Percentiles rank a stretch among this genome's conserved stretches.
phyloP scores from a whole-genome alignment of 2,113 vertebrate genomes.

The Emydura subglobosa region DNA sequence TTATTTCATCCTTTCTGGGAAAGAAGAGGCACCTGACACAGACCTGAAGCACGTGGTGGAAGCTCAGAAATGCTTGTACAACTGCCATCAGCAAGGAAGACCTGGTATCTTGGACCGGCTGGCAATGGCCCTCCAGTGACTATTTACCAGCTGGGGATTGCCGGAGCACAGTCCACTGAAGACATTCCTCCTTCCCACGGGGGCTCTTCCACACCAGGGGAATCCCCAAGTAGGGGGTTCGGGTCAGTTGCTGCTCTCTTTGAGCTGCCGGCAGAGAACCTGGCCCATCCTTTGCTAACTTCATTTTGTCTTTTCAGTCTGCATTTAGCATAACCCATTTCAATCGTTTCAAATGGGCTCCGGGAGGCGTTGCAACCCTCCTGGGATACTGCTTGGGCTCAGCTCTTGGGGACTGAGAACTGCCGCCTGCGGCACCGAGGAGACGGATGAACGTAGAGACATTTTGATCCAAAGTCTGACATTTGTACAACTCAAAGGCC shows the following conservation, averaged over 20 bases:
- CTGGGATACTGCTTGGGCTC: rapidly evolving
- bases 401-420: rapidly evolving
- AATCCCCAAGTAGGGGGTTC: not conserved
- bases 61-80: not conserved
- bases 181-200: not conserved
- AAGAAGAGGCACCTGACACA: not conserved
- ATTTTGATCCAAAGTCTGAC: not conserved
- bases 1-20: not conserved
- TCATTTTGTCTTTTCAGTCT: rapidly evolving
- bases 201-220: not conserved
- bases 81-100: not conserved
- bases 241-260: not conserved
- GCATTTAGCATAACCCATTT: not conserved
- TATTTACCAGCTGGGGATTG: not conserved
- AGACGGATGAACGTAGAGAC: not conserved
- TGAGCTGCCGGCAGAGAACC: not conserved
- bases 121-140: too few relatives aligned
- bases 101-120: not conserved
- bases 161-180: not conserved
- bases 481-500: not conserved
- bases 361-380: rapidly evolving
- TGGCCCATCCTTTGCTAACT: not conserved
- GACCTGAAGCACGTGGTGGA: not conserved
- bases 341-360: not conserved
- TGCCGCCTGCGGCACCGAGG: rapidly evolving